Evolutionary conservation across 2,113 vertebrate species (phyloP).

Genomic region (Rutilus rutilus): DNA sequence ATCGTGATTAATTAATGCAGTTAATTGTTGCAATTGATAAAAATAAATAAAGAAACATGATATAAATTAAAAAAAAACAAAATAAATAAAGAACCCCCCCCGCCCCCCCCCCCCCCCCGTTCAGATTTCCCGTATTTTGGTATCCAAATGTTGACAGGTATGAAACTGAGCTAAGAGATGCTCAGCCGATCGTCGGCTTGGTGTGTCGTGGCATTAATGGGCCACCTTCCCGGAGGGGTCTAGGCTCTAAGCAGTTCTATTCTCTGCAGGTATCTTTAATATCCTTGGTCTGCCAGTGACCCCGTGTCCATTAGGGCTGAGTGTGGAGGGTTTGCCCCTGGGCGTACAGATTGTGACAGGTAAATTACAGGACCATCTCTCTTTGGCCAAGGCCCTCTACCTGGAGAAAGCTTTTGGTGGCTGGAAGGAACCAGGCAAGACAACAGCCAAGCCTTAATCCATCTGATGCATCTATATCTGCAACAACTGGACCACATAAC

Average conservation of each 20-base stretch:
- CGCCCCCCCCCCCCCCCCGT: no score
- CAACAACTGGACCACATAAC: constrained; percentile 32
- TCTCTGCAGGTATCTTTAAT: constrained; percentile 81
- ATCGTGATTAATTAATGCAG: no score
- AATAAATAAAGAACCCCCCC: no score
- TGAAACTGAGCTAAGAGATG: no score
- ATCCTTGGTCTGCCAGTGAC: constrained; percentile 87
- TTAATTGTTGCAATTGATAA: no score
- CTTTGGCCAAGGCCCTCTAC: constrained; percentile 80
- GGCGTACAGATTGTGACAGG: constrained; percentile 86
- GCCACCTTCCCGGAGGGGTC: background rate
- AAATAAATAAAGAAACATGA: no score
- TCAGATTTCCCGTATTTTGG: no score
- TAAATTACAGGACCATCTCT: constrained; percentile 84
- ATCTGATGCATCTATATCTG: background rate
- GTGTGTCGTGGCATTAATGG: background rate
- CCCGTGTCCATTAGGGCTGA: constrained; percentile 88
- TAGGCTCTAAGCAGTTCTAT: background rate
- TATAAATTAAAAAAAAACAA: no score
- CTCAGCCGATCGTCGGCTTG: no score
- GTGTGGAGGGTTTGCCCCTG: constrained; percentile 82
- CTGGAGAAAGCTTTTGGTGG: constrained; percentile 87
- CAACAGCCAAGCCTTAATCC: background rate
- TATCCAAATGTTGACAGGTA: no score
- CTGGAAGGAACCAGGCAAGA: constrained; percentile 87